Percentiles rank a stretch among this genome's conserved stretches.
phyloP scores from a whole-genome alignment of 37 sponge, comb jelly and placozoan species.

The Lycopodina hypogea region DNA sequence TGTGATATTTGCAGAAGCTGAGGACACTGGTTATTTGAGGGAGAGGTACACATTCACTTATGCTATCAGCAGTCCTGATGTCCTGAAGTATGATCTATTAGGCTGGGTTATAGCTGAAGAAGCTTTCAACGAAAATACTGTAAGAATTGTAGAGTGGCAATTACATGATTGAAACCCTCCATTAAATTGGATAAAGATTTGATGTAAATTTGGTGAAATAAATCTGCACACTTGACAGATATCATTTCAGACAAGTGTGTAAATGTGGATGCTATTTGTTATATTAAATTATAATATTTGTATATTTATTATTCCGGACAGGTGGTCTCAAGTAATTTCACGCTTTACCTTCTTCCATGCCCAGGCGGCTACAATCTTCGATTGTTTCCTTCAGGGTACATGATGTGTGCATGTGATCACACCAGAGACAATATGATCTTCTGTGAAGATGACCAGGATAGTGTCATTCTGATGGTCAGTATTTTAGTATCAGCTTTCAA shows the following conservation, averaged over 20 bases:
- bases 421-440: constrained; percentile 3
- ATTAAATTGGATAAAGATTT: not conserved
- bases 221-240: too few relatives aligned
- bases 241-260: too few relatives aligned
- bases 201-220: too few relatives aligned
- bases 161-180: not conserved
- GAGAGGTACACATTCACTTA: constrained; percentile 6
- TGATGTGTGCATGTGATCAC: constrained; percentile 20
- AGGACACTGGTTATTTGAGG: not conserved
- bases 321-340: constrained; percentile 3
- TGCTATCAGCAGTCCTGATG: not conserved
- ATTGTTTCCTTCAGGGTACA: too few relatives aligned
- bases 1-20: constrained; percentile 10
- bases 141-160: not conserved
- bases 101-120: not conserved
- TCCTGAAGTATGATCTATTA: not conserved
- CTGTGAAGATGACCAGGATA: constrained; percentile 55
- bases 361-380: constrained; percentile 31
- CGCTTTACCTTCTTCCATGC: constrained; percentile 7
- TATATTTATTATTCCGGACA: not conserved
- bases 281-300: too few relatives aligned
- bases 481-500: not conserved
- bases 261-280: too few relatives aligned
- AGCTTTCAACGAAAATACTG: constrained; percentile 2
- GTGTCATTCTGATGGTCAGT: constrained; percentile 25